phyloP scores from a whole-genome alignment of 2,113 vertebrate genomes.

The Rallus limicola region DNA sequence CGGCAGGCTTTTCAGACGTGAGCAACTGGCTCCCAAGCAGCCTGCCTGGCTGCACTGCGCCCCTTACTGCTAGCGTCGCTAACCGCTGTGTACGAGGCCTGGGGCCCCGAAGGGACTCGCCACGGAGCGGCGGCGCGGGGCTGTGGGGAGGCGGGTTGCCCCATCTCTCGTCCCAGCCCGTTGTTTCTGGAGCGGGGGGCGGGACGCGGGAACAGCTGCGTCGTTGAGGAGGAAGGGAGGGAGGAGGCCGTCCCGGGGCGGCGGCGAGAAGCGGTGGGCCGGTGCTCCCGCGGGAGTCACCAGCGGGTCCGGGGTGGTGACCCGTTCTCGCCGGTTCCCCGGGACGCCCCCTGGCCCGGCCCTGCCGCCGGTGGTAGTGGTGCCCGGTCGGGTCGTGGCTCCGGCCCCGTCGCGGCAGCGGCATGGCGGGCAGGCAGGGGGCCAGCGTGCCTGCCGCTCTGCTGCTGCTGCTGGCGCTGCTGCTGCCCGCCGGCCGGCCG shows the following conservation, averaged over 20 bases:
- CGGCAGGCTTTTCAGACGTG: fast-evolving
- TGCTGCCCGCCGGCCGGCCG: background rate
- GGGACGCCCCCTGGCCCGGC: background rate
- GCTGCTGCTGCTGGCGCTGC: background rate
- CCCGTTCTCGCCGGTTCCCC: fast-evolving
- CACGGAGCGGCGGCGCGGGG: no score
- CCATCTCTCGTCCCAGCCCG: fast-evolving
- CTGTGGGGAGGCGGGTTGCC: fast-evolving
- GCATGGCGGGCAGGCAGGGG: background rate
- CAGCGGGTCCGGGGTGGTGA: no score
- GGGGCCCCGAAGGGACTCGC: no score
- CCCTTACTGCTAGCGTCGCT: fast-evolving
- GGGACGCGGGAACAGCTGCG: background rate
- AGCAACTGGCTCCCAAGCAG: fast-evolving
- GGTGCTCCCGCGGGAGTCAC: background rate
- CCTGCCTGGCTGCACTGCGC: fast-evolving
- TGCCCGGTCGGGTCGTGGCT: background rate
- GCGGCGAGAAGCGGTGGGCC: background rate
- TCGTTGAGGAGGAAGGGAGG: background rate
- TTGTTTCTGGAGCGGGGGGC: fast-evolving
- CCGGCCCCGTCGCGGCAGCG: background rate
- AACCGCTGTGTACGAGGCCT: fast-evolving
- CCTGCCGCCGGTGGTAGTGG: background rate
- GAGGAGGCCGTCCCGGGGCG: background rate
- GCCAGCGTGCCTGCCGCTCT: background rate